Percentiles rank a stretch among this genome's conserved stretches.
Evolutionary conservation across 2,797 vertebrate species (phyloP).

Genomic region (Falco peregrinus): DNA sequence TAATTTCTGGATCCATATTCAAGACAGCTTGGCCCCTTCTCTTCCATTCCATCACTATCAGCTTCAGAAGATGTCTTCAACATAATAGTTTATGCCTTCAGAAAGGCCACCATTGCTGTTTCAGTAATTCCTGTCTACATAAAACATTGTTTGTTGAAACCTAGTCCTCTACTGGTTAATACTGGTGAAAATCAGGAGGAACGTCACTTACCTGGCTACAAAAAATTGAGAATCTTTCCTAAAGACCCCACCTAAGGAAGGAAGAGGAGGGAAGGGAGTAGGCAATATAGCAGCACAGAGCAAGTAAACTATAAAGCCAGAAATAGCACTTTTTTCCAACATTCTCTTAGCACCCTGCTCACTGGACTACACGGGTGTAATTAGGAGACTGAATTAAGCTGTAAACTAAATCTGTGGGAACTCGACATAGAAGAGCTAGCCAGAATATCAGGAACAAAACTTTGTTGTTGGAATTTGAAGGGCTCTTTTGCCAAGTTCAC

Average conservation of each 20-base stretch:
- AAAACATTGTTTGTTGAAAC: neutral
- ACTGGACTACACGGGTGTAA: neutral
- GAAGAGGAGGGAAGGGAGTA: neutral
- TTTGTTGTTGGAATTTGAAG: conserved; percentile 18
- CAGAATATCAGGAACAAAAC: neutral
- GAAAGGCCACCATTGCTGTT: neutral
- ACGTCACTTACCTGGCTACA: neutral
- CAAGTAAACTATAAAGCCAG: neutral
- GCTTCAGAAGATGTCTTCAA: neutral
- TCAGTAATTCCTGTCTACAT: neutral
- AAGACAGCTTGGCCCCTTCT: neutral
- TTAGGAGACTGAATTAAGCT: neutral
- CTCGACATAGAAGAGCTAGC: neutral
- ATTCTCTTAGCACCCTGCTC: neutral
- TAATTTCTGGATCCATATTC: neutral
- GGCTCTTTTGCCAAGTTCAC: neutral
- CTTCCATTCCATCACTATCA: neutral
- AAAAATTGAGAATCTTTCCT: neutral
- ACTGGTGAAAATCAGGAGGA: neutral
- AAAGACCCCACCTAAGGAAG: neutral
- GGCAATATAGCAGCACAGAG: neutral
- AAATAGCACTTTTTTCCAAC: neutral
- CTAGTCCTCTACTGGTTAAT: neutral
- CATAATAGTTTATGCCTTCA: neutral
- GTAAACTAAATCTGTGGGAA: conserved; percentile 13